Conservation (phyloP, 2,113 vertebrate genomes). For the Solea senegalensis region DNA sequence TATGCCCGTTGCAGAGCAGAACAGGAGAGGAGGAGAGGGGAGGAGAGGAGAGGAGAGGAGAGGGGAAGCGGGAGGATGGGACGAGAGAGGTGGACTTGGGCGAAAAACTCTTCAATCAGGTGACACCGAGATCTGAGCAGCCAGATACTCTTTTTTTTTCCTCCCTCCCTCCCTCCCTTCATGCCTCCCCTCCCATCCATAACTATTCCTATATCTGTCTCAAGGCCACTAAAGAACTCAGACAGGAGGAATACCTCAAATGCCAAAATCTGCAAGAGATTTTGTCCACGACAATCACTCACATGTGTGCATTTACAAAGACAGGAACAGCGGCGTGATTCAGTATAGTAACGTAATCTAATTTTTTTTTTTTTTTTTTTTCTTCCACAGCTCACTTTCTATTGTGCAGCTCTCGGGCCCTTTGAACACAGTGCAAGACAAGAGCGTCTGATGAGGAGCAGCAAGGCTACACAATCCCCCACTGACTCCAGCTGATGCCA, state of each 20-base stretch:
- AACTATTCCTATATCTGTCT: conserved; percentile 7
- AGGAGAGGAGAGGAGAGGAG: conserved; percentile 35
- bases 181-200: conserved; percentile 2
- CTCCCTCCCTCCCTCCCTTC: no score
- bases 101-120: conserved; percentile 72
- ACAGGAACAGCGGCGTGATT: neutral
- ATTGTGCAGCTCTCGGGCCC: conserved; percentile 11
- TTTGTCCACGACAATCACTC: conserved; percentile 1
- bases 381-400: conserved; percentile 9
- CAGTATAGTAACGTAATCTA: conserved; percentile 7
- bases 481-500: conserved; percentile 23
- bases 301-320: conserved; percentile 18
- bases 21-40: conserved; percentile 20
- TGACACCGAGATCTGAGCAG: conserved; percentile 50
- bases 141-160: conserved; percentile 17
- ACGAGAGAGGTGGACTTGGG: conserved; percentile 59
- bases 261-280: conserved; percentile 14
- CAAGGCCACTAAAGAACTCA: conserved; percentile 12
- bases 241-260: conserved; percentile 10
- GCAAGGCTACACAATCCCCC: conserved; percentile 6
- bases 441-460: conserved; percentile 27
- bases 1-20: conserved; percentile 73
- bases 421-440: conserved; percentile 33
- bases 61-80: conserved; percentile 32
- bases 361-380: conserved; percentile 8